phyloP scores from a whole-genome alignment of 1,140 invertebrate species.

The Nasonia giraulti region DNA sequence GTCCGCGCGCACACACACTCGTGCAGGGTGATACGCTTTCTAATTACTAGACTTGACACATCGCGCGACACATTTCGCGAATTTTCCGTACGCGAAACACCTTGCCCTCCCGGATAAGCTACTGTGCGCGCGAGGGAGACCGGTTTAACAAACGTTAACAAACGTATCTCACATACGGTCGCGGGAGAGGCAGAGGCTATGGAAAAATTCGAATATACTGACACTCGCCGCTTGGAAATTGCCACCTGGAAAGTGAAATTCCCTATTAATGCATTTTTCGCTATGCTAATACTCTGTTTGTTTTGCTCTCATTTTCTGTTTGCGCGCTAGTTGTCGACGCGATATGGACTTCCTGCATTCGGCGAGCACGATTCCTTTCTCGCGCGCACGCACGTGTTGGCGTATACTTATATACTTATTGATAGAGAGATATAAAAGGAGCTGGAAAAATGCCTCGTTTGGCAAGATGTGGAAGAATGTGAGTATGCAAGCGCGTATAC shows the following conservation, averaged over 20 bases:
- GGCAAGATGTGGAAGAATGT: too few species aligned
- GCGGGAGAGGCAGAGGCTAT: not conserved
- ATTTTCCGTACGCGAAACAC: not conserved
- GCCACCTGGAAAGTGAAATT: conserved; percentile 41
- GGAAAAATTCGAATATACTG: conserved; percentile 18
- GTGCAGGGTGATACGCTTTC: conserved; percentile 48
- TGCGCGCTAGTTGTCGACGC: not conserved
- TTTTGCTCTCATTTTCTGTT: not conserved
- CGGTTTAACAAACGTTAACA: conserved; percentile 19
- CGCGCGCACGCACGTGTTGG: not conserved
- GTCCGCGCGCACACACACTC: not conserved
- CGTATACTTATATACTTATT: too few species aligned
- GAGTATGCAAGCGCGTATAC: too few species aligned
- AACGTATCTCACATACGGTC: not conserved
- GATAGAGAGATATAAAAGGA: not conserved
- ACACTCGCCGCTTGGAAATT: not conserved
- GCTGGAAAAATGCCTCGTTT: not conserved
- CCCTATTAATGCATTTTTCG: conserved; percentile 38
- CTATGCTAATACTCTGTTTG: not conserved
- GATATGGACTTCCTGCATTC: not conserved
- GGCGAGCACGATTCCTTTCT: not conserved
- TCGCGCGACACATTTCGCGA: not conserved
- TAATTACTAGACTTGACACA: conserved; percentile 42
- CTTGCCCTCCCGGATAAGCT: not conserved
- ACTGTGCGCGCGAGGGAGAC: not conserved